These are phyloP conservation scores for Ramphastos sulfuratus DNA, from an alignment of 2,113 vertebrate species.

Conservation along the genomic window DNA sequence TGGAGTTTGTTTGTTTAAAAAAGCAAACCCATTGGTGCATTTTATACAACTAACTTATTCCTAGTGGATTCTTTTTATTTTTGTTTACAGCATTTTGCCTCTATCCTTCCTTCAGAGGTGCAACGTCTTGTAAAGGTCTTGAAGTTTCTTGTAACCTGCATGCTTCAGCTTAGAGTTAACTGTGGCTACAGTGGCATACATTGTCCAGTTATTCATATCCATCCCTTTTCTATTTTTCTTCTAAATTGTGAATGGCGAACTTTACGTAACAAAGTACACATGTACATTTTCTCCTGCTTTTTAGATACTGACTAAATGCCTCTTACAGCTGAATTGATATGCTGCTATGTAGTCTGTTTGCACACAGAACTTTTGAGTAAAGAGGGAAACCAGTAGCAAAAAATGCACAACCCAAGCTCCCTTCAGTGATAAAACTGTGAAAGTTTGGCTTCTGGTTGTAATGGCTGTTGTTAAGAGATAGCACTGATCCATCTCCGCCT, in stretches of 20 bases:
- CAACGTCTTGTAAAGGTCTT: conserved; percentile 50
- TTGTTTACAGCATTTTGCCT: conserved; percentile 57
- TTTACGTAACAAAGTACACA: neutral
- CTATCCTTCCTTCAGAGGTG: conserved; percentile 37
- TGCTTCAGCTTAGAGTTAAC: conserved; percentile 32
- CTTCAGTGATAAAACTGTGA: neutral
- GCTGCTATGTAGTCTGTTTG: conserved; percentile 9
- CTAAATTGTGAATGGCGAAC: neutral
- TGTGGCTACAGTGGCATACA: conserved; percentile 9
- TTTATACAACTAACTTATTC: conserved; percentile 35
- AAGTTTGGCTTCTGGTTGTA: conserved; percentile 37
- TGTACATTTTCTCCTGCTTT: conserved; percentile 12
- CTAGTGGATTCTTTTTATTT: conserved; percentile 55
- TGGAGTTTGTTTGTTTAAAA: neutral
- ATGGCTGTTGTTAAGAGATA: conserved; percentile 31
- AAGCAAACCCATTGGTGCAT: neutral
- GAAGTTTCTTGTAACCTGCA: conserved; percentile 49
- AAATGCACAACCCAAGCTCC: neutral
- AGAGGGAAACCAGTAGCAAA: neutral
- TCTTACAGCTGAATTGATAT: conserved; percentile 6
- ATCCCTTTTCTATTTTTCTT: conserved; percentile 23
- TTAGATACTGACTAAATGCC: neutral
- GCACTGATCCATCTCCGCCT: neutral
- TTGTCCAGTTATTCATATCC: neutral
- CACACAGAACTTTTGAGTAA: neutral